Conservation (phyloP, 37 sponge, comb jelly and placozoan genomes). For the Haliclona indistincta region DNA sequence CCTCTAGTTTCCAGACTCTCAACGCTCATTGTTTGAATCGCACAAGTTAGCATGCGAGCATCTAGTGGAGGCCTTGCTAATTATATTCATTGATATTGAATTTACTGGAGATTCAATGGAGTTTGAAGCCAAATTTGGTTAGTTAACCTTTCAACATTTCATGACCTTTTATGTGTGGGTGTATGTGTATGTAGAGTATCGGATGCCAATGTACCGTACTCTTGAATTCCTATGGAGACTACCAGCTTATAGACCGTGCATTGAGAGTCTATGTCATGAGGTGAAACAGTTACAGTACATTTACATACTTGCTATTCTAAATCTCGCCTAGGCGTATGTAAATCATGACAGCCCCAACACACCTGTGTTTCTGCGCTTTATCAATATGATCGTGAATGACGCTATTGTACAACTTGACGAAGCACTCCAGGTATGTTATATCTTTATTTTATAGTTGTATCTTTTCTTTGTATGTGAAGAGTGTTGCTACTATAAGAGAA, state of each 20-base stretch:
- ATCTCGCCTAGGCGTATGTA: conserved; percentile 2
- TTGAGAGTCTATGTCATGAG: conserved; percentile 61
- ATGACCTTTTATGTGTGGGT: background rate
- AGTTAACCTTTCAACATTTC: conserved; percentile 1
- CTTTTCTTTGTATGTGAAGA: conserved; percentile 6
- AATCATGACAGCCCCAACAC: conserved; percentile 11
- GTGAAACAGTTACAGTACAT: too few species aligned
- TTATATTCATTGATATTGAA: conserved; percentile 89
- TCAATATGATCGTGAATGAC: conserved; percentile 97
- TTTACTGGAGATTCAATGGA: conserved; percentile 80
- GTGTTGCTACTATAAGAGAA: conserved; percentile 50
- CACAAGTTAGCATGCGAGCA: conserved; percentile 44
- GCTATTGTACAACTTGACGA: conserved; percentile 94
- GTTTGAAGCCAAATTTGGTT: conserved; percentile 92
- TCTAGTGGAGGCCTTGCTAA: conserved; percentile 57
- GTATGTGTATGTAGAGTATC: conserved; percentile 47
- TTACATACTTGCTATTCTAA: background rate
- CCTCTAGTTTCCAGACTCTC: conserved; percentile 18
- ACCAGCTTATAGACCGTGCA: conserved; percentile 48
- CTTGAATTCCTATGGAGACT: conserved; percentile 71
- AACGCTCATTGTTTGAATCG: conserved; percentile 12
- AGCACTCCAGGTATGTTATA: conserved; percentile 62
- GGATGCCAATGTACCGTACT: conserved; percentile 86
- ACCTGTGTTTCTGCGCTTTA: conserved; percentile 77
- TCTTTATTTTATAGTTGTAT: background rate